Base-by-base conservation (phyloP, 2,797 vertebrate species). In the Poecilia picta region DNA sequence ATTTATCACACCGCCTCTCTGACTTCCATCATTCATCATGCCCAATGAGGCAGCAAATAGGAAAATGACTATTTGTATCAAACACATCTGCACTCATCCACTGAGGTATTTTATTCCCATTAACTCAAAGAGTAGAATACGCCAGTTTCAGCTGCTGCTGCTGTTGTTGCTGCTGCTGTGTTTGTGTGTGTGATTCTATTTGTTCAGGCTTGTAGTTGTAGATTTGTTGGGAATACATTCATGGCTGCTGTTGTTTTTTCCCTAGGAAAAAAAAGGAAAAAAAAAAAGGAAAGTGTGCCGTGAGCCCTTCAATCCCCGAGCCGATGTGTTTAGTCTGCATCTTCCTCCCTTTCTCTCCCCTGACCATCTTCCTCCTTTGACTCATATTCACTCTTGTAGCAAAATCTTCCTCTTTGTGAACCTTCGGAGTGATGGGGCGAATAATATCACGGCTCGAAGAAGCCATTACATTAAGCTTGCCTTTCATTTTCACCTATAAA, bases 61-160 rank as follows among this genome's bases (percentile, higher is more conserved):
- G 98, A 99, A 99, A 99, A 99, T 99, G 98, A 99, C 98, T 99
- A 99, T 99, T 99, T 99, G 98, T 99, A 99, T 99, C 98, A 99
- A 99, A 99, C 98, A 99, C 98, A 99, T 99, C 98, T 99, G 98
- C 98, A 99, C 98, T 99, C 98, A 99, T 99, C 98, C 98, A 99
- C 98, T 97, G 96, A 98, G 98, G 98, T 99, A 98, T 99, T 99
- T 99, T 99, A 99, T 99, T 99, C 98, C 98, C 98, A 99, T 99
- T 99, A 99, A 99, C 98, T 98, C 97, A 96, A 95, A 97, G 97
- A 98, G 98, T 98, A 98, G 97, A 99, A 99, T 99, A 99, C 97
- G 97, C 96, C 97, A 97, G 97, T 98, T 99, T 98, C 96, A 94
- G 93, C 95, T 97, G 97, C 97, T 97, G 96, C 80, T 88, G 92